Base-by-base conservation (phyloP, 2,888 invertebrate species). In the Oligia strigilis region DNA sequence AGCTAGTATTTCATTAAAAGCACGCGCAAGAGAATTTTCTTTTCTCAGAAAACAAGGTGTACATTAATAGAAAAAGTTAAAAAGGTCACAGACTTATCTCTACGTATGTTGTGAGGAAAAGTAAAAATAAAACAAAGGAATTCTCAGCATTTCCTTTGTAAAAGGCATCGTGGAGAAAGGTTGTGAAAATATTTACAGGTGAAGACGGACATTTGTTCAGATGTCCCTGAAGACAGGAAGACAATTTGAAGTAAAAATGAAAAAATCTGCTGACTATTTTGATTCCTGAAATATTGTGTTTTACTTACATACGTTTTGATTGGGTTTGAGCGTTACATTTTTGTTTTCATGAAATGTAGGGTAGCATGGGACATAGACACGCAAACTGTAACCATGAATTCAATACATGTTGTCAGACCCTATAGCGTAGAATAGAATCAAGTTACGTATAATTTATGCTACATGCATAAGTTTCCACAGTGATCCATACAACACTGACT, bases 131-230 rank as follows among this genome's bases (percentile, higher is more conserved):
- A 85, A 72, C 58, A 74, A 78, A 75, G 67, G 62, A 77, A 72
- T 75, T 64, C 75, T 23, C 64, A 49, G 52, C 29, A 72, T 87
- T 81, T 65, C 29, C 71, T 71, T 81, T 84, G 73, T 62, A 76
- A 72, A 75, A 81, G 19, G 67, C 75, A 71, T 81, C 67, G 55
- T 70, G 58, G 43, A 60, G 65, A 75, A 74, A 70, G 79, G 66
- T 72, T 74, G 70, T 70, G 66, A 70, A 75, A 87, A 85, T 80
- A 85, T 87, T 87, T 87, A 43, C 85, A 85, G 76, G 74, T 84
- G 78, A 76, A 65, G 36, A 72, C 78, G 64, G 69, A 65, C 72
- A 65, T 76, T 77, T 80, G 40, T 60, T 76, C 49, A 72, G 9
- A n/a, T 58, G 64, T 80, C 72, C 13, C 66, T 13, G 29, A 75